Evolutionary conservation across 2,888 invertebrate genomes (phyloP).

Genomic region (Allophyes oxyacanthae): DNA sequence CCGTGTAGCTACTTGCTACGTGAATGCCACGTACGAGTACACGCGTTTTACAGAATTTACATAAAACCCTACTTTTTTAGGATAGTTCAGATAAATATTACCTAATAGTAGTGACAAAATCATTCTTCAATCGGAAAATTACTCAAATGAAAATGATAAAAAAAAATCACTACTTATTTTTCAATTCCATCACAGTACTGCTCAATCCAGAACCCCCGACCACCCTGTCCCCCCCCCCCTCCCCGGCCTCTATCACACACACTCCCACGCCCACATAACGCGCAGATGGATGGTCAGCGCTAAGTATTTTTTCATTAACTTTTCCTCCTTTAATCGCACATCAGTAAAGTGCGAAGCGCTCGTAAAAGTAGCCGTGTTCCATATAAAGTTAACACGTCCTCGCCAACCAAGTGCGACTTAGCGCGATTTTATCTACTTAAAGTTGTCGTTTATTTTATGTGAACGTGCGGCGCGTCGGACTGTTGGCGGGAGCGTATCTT

Average conservation of each 20-base stretch:
- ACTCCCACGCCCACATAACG: neutral
- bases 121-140: too few relatives aligned
- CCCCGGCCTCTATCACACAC: neutral
- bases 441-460: constrained; percentile 67
- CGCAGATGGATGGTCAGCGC: constrained; percentile 15
- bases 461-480: constrained; percentile 36
- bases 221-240: neutral
- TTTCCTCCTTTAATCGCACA: constrained; percentile 45
- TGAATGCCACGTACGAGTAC: too few relatives aligned
- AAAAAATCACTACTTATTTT: too few relatives aligned
- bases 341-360: constrained; percentile 49
- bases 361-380: constrained; percentile 64
- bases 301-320: constrained; percentile 52
- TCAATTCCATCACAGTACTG: too few relatives aligned
- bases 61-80: too few relatives aligned
- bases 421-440: constrained; percentile 67
- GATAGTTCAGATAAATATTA: too few relatives aligned
- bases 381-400: constrained; percentile 59
- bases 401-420: constrained; percentile 62
- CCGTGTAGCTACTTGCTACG: constrained; percentile 6
- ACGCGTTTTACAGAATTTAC: too few relatives aligned
- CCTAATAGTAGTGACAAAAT: too few relatives aligned
- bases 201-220: neutral
- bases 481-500: constrained; percentile 61
- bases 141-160: too few relatives aligned